Base-by-base conservation (phyloP, 2,888 invertebrate species). In the Polyommatus icarus region DNA sequence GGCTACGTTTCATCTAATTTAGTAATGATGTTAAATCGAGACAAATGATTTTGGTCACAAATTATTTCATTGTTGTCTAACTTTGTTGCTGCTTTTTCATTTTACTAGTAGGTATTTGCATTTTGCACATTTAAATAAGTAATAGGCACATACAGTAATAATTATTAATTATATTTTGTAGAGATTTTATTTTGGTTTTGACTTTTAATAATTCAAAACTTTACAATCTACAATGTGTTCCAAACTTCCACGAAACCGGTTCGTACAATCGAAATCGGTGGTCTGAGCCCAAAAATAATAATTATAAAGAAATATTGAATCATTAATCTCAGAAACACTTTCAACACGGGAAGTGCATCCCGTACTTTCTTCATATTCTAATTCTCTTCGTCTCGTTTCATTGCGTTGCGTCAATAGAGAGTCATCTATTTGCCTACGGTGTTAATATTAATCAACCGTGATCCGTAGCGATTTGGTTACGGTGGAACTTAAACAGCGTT, bases 361-460 rank as follows among this genome's bases (percentile, higher is more conserved):
- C 67, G 67, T 67, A 67, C 67, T 67, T 67, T 67, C 67, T 67
- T 67, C 29, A 67, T 67, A 67, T 67, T 67, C 29, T 29, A 67
- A 67, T 67, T 67, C 67, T 67, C 8, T 29, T 67, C 78, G 78
- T 80, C 76, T 78, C 78, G 79, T 79, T 80, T 77, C 78, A 78
- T 81, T 83, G 80, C 79, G 78, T 78, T 78, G 79, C 79, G 77
- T 78, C 80, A 79, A 81, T 80, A 79, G 75, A 76, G 76, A 71
- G 75, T 77, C 71, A 76, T 78, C 72, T 75, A 77, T 77, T 75
- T 59, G 76, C 72, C 78, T 76, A 76, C 78, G 75, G 78, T 71
- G 75, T 75, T 75, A 29, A 73, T 78, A 79, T 76, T 78, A 81
- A 80, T 81, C 80, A 80, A 78, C 79, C 80, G 78, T 82, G 80